Base-by-base conservation (phyloP, 1,140 invertebrate species). In the Ladona fulva region DNA sequence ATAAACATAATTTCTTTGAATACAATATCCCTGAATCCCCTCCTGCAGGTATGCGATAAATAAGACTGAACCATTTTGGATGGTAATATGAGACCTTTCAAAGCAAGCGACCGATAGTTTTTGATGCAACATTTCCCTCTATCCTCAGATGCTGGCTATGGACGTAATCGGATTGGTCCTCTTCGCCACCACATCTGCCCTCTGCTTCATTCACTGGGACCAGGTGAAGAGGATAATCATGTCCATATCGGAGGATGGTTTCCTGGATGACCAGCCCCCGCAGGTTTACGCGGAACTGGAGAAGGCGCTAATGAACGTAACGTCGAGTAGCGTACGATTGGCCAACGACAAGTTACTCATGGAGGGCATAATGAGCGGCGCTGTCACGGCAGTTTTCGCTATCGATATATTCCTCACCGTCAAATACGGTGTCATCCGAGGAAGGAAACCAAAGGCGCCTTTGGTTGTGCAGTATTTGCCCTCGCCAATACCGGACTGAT, bases 261-360 rank as follows among this genome's bases (percentile, higher is more conserved):
- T 75, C 14, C 74, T 75, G 52, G 52, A 66, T n/a, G 74, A 75
- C 16, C 66, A 74, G 66, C 74, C 74, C 19, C 74, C 74, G 3
- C n/a, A 16, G 74, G 16, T 24, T n/a, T 25, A 19, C 24, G 16
- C 37, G 19, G 74, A n/a, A 19, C 74, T 75, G 24, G 74, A 75
- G 74, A 25, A 42, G 74, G 24, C 37, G 1, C 19, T 25, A 5
- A 14, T 19, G 74, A 25, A 25, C 12, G 16, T 75, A 5, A 42
- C 12, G 19, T 25, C 74, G 14, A 42, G 24, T 10, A 24, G 24
- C 24, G 74, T 42, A 3, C 19, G 74, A 6, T n/a, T 75, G 24
- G 74, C 74, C 12, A 42, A 25, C 24, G 74, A 75, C 74, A 25
- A 42, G 16, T 24, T 75, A 19, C 74, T 75, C 10, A 25, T 75